These are phyloP conservation scores for Vultur gryphus DNA, from an alignment of 2,797 vertebrate species.

Conservation along the genomic window DNA sequence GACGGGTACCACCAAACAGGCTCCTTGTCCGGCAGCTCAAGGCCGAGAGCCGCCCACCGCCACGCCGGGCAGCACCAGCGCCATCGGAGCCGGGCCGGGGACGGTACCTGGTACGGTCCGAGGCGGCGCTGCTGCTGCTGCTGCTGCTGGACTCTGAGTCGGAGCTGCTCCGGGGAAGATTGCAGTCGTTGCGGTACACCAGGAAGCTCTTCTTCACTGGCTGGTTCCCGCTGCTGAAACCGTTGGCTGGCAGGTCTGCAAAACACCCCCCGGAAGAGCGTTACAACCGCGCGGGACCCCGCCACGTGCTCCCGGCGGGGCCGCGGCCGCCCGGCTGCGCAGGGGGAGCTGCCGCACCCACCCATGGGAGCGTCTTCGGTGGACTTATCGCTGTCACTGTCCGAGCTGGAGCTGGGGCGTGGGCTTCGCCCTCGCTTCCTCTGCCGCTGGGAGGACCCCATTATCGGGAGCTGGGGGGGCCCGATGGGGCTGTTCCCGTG, in stretches of 20 bases:
- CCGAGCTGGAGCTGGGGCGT: conserved; percentile 90
- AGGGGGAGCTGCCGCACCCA: conserved; percentile 57
- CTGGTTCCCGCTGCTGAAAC: conserved; percentile 91
- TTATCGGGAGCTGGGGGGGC: conserved; percentile 90
- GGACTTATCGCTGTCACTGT: conserved; percentile 93
- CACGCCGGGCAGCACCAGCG: rapidly evolving
- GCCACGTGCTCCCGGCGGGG: rapidly evolving
- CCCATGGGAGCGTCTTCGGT: conserved; percentile 88
- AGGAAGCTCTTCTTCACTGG: conserved; percentile 97
- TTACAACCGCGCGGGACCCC: background rate
- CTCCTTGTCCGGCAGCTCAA: rapidly evolving
- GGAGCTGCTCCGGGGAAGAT: conserved; percentile 94
- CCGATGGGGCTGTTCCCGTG: conserved; percentile 88
- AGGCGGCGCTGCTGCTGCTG: conserved; percentile 96
- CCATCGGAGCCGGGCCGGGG: background rate
- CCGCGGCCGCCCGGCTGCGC: rapidly evolving
- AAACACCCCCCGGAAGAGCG: background rate
- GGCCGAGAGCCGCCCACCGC: background rate
- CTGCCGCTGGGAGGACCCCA: conserved; percentile 81
- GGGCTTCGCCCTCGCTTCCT: conserved; percentile 93
- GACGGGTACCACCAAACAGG: rapidly evolving
- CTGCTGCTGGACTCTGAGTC: conserved; percentile 97
- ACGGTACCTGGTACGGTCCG: conserved; percentile 91
- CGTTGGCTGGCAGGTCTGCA: conserved; percentile 92
- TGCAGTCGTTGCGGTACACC: conserved; percentile 93